Conservation (phyloP, 2,888 invertebrate species). For the Cybosia mesomella region DNA sequence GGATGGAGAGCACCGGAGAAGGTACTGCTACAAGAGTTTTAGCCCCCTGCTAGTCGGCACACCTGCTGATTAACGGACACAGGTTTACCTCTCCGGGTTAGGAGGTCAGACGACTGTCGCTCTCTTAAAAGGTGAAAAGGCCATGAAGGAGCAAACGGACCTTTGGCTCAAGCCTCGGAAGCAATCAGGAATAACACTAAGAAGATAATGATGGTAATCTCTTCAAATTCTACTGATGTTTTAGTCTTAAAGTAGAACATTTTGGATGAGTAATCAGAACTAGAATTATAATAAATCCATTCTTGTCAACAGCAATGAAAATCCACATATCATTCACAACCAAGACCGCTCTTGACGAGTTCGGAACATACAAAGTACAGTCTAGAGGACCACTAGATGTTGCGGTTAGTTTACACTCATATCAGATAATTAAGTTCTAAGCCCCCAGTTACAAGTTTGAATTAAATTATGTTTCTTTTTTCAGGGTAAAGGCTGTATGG, state of each 20-base stretch:
- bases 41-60: no score
- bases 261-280: background rate
- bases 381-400: constrained; percentile 78
- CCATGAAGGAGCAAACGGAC: no score
- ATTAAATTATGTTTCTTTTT: constrained; percentile 17
- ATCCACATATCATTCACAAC: constrained; percentile 87
- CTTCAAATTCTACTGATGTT: no score
- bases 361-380: constrained; percentile 79
- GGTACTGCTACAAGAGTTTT: constrained; percentile 50
- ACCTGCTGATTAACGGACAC: no score
- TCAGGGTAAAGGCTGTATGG: constrained; percentile 87
- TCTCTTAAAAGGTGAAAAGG: no score
- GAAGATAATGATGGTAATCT: no score
- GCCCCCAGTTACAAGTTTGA: background rate
- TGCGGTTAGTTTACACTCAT: constrained; percentile 65
- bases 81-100: no score
- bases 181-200: no score
- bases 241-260: no score
- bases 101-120: no score
- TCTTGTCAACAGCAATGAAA: constrained; percentile 82
- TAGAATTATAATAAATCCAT: background rate
- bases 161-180: no score
- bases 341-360: constrained; percentile 83
- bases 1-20: constrained; percentile 89
- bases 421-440: background rate